Conservation (phyloP, 2,113 vertebrate genomes). For the Panurus biarmicus region DNA sequence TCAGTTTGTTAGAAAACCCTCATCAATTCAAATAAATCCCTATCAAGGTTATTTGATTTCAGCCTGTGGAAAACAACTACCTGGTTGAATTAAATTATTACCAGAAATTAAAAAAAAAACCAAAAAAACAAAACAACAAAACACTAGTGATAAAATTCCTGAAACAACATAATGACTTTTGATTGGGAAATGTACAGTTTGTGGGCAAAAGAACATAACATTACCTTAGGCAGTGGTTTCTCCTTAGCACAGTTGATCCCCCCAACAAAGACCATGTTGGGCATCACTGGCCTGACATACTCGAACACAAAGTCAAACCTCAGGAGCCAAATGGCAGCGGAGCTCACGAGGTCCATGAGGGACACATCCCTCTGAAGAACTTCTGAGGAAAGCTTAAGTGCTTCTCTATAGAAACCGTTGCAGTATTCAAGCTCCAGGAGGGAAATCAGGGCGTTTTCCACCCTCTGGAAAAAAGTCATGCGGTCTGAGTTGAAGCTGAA, state of each 20-base stretch:
- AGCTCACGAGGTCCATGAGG: constrained; percentile 57
- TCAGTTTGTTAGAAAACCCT: neutral
- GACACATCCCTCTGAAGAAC: constrained; percentile 73
- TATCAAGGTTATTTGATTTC: neutral
- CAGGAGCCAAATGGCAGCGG: constrained; percentile 74
- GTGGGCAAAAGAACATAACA: neutral
- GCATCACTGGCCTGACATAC: constrained; percentile 80
- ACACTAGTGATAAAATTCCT: neutral
- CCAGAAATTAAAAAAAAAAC: no score
- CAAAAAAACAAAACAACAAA: no score
- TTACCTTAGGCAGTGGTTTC: constrained; percentile 32
- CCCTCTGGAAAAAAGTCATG: constrained; percentile 79
- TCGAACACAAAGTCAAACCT: constrained; percentile 81
- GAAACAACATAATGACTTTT: rapidly evolving
- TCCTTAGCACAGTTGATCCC: constrained; percentile 68
- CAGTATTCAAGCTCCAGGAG: constrained; percentile 70
- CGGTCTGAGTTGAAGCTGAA: constrained; percentile 30
- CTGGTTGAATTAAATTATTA: neutral
- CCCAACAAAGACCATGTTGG: constrained; percentile 79
- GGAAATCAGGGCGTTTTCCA: constrained; percentile 69
- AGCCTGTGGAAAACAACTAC: neutral
- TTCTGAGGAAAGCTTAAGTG: constrained; percentile 55
- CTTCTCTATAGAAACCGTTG: constrained; percentile 37
- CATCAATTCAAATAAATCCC: neutral
- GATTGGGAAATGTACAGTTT: neutral